Percentiles rank a stretch among this genome's conserved stretches.
phyloP scores from a whole-genome alignment of 2,113 vertebrate genomes.

The Conger conger region DNA sequence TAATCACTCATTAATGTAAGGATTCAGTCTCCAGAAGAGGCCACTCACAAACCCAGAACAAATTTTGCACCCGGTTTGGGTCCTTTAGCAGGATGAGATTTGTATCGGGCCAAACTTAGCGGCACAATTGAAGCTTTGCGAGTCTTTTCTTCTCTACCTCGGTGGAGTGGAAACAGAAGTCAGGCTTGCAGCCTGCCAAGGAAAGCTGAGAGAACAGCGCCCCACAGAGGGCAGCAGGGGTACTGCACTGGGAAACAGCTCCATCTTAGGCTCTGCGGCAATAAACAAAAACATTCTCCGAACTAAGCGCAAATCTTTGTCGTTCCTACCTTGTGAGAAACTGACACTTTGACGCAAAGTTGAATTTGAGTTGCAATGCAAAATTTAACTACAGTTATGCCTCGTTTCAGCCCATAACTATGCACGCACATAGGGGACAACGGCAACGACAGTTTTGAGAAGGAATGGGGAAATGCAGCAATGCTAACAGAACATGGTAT shows the following conservation, averaged over 20 bases:
- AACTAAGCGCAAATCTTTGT: conserved; percentile 37
- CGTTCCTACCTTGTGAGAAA: background rate
- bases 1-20: conserved; percentile 29
- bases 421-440: background rate
- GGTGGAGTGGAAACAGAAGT: conserved; percentile 26
- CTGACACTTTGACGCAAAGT: background rate
- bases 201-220: conserved; percentile 69
- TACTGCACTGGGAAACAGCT: conserved; percentile 28
- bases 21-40: conserved; percentile 53
- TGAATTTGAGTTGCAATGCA: background rate
- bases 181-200: conserved; percentile 9
- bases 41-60: conserved; percentile 62
- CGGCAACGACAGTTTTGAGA: background rate
- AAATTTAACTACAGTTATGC: background rate
- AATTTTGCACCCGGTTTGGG: conserved; percentile 39
- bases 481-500: background rate
- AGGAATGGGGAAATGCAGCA: background rate
- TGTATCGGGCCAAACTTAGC: conserved; percentile 58
- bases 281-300: conserved; percentile 25
- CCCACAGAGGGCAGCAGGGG: conserved; percentile 56
- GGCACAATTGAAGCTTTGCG: conserved; percentile 53
- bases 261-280: conserved; percentile 4
- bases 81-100: conserved; percentile 57
- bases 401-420: background rate
- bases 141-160: conserved; percentile 40